Conservation (phyloP, 1,140 invertebrate species). For the Lepidotrigona ventralis region DNA sequence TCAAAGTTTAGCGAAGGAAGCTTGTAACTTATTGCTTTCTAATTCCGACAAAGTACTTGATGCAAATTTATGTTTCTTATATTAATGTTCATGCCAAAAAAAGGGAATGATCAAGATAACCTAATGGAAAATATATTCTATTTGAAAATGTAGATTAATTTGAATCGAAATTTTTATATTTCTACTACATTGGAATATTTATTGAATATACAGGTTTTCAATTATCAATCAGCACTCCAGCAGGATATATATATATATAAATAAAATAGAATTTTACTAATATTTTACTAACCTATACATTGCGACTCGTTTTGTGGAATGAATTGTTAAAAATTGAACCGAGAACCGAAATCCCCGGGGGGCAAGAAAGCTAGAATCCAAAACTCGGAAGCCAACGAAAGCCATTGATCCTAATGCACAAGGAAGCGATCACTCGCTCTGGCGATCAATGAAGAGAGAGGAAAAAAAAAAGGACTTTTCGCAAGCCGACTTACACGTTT, state of each 20-base stretch:
- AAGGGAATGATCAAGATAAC: not conserved
- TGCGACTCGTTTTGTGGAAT: conserved; percentile 45
- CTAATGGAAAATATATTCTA: not conserved
- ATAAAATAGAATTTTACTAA: not conserved
- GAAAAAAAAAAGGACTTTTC: conserved; percentile 57
- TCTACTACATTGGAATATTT: not conserved
- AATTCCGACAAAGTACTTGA: conserved; percentile 54
- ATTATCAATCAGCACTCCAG: not conserved
- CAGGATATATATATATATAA: not conserved
- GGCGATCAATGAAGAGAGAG: conserved; percentile 59
- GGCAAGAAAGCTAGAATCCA: conserved; percentile 54
- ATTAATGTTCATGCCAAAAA: conserved; percentile 35
- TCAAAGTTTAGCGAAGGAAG: conserved; percentile 39
- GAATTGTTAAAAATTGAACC: conserved; percentile 54
- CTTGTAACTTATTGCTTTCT: conserved; percentile 58
- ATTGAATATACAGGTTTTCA: not conserved
- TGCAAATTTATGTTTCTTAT: conserved; percentile 58
- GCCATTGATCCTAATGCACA: conserved; percentile 62
- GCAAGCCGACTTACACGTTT: conserved; percentile 67
- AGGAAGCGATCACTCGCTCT: conserved; percentile 63
- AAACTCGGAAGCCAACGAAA: conserved; percentile 63
- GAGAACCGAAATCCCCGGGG: conserved; percentile 19
- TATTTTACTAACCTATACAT: conserved; percentile 1
- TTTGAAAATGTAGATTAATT: not conserved
- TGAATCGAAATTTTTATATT: not conserved